Base-by-base conservation (phyloP, 2,113 vertebrate species). In the Alexandromys fortis region DNA sequence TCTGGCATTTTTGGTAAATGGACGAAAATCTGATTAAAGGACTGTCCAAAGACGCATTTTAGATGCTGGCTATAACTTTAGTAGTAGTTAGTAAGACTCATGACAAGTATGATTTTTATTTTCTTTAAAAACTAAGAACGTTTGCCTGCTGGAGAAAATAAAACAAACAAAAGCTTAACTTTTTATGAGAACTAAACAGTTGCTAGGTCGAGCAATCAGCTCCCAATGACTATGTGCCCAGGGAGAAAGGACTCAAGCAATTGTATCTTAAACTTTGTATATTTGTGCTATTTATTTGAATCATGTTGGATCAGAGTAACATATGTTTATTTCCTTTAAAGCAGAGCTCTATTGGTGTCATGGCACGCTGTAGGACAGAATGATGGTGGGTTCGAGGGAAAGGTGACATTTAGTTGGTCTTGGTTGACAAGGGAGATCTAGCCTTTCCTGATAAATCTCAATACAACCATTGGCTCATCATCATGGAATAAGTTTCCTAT, bases 51-150 rank as follows among this genome's bases (percentile, higher is more conserved):
- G 78, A 97, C 75, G 2, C 47, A 90, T 3, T 49, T 96, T 73
- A 94, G 76, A 93, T 94, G 77, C 52, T 16, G 79, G 92, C 70
- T 97, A 13, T 67, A 73, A 95, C 42, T 96, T 96, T 94, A 95
- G 38, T 93, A 14, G 42, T 42, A 94, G 93, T 95, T 97, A 97
- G 90, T 93, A 91, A 97, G 92, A 97, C 95, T 63, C 87, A 90
- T 95, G n/a, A 90, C 35, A 94, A 93, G 35, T 33, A 19, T 96
- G 94, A 95, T 68, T 94, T 94, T 65, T 75, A 33, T 78, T 92
- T 96, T 19, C 76, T 97, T 86, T 83, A 81, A 22, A 82, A 97
- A 97, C 7, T 86, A 73, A 52, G n/a, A 89, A 81, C 77, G 47
- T 89, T 88, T 92, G 10, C 38, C 88, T 96, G 70, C 4, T 28